Conservation (phyloP, 2,797 vertebrate genomes). For the Schizothorax lantsangensis region DNA sequence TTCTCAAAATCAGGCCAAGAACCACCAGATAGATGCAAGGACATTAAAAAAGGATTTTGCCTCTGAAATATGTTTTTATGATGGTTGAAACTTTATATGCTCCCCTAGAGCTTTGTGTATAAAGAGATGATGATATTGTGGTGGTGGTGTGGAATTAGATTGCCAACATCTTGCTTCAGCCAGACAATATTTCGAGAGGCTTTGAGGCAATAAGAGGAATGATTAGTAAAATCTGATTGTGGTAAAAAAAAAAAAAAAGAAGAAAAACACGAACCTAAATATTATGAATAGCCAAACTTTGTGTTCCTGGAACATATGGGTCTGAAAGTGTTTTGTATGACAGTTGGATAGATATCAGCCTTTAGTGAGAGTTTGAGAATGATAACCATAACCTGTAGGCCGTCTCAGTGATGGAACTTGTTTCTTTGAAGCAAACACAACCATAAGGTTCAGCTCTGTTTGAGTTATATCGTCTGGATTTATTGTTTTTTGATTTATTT, state of each 20-base stretch:
- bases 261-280: neutral
- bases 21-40: neutral
- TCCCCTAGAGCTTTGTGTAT: neutral
- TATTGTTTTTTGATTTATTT: constrained; percentile 30
- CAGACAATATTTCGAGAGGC: neutral
- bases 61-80: neutral
- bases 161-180: neutral
- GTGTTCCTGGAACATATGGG: neutral
- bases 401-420: constrained; percentile 44
- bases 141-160: neutral
- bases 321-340: constrained; percentile 3
- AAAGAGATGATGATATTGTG: neutral
- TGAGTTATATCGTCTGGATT: neutral
- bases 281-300: neutral
- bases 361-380: constrained; percentile 41
- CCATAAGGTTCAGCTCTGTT: neutral
- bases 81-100: neutral
- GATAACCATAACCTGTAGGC: constrained; percentile 63
- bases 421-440: constrained; percentile 28
- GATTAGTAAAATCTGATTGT: neutral
- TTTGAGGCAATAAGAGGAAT: neutral
- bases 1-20: neutral
- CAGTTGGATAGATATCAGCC: neutral
- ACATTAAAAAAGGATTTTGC: neutral
- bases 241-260: neutral